A percentile compares a stretch with the other conserved stretches of the same genome.
Evolutionary conservation across 2,888 invertebrate species (phyloP).

Genomic region (Ditula angustiorana): DNA sequence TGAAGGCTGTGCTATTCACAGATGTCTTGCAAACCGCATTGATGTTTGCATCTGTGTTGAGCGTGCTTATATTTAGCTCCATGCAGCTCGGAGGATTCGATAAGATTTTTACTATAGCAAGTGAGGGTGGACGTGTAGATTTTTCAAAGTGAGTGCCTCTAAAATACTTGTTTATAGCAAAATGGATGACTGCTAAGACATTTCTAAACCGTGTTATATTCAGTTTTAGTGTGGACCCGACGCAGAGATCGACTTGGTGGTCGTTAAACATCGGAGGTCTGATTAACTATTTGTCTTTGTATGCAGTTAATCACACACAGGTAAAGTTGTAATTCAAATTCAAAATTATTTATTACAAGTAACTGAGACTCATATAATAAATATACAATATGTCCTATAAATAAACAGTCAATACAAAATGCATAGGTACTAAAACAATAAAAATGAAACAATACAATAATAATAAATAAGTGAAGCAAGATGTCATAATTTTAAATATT

Average conservation of each 20-base stretch:
- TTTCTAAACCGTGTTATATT: constrained; percentile 46
- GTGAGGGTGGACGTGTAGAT: constrained; percentile 89
- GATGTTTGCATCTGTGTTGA: constrained; percentile 94
- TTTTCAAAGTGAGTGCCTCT: constrained; percentile 85
- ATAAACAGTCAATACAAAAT: no score
- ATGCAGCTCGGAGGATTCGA: constrained; percentile 89
- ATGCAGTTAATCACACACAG: constrained; percentile 95
- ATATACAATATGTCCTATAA: no score
- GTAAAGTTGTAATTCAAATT: constrained; percentile 50
- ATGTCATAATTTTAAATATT: no score
- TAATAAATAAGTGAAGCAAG: no score
- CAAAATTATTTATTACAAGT: no score
- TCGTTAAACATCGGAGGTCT: constrained; percentile 91
- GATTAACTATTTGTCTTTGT: constrained; percentile 92
- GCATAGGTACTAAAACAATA: no score
- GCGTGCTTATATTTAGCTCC: constrained; percentile 90
- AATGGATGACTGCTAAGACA: no score
- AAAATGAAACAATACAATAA: no score
- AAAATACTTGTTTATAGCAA: not conserved
- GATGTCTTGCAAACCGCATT: constrained; percentile 94
- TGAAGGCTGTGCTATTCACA: constrained; percentile 95
- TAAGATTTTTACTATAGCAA: constrained; percentile 90
- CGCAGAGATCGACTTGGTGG: constrained; percentile 94
- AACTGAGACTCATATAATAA: no score
- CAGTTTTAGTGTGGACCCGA: constrained; percentile 92